Base-by-base conservation (phyloP, 2,113 vertebrate species). In the Micromys minutus region DNA sequence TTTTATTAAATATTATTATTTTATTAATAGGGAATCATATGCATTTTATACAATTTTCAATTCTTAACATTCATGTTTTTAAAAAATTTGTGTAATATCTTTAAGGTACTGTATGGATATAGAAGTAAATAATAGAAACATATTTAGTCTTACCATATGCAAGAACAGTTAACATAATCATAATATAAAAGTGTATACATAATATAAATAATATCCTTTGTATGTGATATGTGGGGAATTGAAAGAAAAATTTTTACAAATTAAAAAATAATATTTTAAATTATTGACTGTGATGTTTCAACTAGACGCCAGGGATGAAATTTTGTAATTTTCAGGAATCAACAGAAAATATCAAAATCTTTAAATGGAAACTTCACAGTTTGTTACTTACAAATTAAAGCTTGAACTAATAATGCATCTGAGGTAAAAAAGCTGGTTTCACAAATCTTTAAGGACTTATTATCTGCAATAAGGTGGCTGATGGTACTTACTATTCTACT, bases 341-440 rank as follows among this genome's bases (percentile, higher is more conserved):
- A 94, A 79, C 6, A 84, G 34, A 24, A 80, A 75, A 80, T 90
- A 57, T 75, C 8, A 75, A 69, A 74, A 50, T 9, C 19, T 65
- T 36, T 72, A 77, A 67, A 69, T 31, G 34, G 8, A 89, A 74
- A 1, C 4, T 69, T 65, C 34, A 1, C 15, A 15, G 65, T 67
- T 34, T 67, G 31, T 67, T 87, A 93, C 85, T 83, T 34, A 91
- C 24, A 75, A 55, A 91, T 13, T 17, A 34, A 86, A 77, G 31
- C 36, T 21, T 0, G 2, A 71, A 4, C 13, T 15, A 52, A 24
- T 0, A 12, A n/a, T 42, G 5, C 0, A 61, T 31, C 26, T 61
- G 45, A 36, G 59, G 22, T 19, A 71, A 55, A 69, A 59, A 36
- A 36, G 80, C 4, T 5, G 3, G 13, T 63, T 79, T 84, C 77